Percentiles rank a stretch among this genome's conserved stretches.
These are phyloP conservation scores for Acromyrmex echinatior DNA, from an alignment of 1,140 invertebrate genomes.

Conservation along the genomic window DNA sequence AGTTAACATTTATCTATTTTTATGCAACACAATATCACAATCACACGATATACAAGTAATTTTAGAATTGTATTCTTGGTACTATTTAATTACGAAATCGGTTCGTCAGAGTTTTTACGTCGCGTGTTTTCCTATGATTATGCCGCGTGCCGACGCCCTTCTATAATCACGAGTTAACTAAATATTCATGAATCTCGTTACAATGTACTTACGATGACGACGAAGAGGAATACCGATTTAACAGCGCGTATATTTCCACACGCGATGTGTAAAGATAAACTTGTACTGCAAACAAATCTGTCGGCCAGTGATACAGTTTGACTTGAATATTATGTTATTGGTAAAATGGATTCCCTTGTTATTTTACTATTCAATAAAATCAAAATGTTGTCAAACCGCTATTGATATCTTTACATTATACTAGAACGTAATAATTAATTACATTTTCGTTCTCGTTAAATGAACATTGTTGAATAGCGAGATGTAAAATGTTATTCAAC, in stretches of 20 bases:
- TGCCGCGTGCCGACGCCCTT: not conserved
- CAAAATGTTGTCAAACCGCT: not conserved
- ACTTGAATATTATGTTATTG: not conserved
- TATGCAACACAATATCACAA: not conserved
- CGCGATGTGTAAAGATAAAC: not conserved
- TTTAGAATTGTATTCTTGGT: not conserved
- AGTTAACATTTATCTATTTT: not conserved
- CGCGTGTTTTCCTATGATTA: not conserved
- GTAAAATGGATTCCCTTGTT: not conserved
- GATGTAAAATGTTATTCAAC: not conserved
- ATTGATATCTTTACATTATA: not conserved
- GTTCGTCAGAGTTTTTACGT: slow-evolving; percentile 5
- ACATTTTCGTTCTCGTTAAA: not conserved
- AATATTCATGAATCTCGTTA: slow-evolving; percentile 61
- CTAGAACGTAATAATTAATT: not conserved
- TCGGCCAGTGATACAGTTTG: not conserved
- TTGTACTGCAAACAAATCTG: slow-evolving; percentile 14
- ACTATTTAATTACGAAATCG: slow-evolving; percentile 13
- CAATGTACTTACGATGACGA: slow-evolving; percentile 30
- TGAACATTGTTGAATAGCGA: not conserved
- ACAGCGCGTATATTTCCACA: slow-evolving; percentile 26
- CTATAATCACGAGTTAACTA: slow-evolving; percentile 25
- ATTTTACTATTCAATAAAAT: slow-evolving; percentile 24
- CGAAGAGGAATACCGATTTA: slow-evolving; percentile 28
- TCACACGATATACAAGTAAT: not conserved